phyloP scores from a whole-genome alignment of 2,113 vertebrate species.

The Seriola aureovittata region DNA sequence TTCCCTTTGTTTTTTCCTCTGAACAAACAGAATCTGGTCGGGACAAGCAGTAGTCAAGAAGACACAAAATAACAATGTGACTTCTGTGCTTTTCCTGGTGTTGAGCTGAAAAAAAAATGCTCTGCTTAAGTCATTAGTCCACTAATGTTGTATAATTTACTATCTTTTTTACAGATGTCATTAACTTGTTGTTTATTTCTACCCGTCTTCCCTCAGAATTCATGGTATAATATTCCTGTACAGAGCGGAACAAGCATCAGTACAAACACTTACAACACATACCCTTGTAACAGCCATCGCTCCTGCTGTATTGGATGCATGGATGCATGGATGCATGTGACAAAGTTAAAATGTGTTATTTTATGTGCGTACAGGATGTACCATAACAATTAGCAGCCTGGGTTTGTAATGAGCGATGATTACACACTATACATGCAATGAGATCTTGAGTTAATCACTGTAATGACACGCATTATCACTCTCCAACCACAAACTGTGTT shows the following conservation, averaged over 20 bases:
- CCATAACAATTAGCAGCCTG: constrained; percentile 52
- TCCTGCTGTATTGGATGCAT: background rate
- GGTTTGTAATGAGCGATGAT: constrained; percentile 49
- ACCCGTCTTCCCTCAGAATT: background rate
- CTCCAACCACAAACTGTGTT: constrained; percentile 27
- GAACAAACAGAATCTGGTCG: background rate
- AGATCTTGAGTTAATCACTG: constrained; percentile 35
- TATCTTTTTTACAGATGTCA: background rate
- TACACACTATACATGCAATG: constrained; percentile 9
- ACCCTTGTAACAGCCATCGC: background rate
- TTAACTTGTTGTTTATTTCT: background rate
- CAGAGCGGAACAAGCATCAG: background rate
- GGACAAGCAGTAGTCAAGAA: background rate
- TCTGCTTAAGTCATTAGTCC: too few species aligned
- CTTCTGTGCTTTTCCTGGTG: background rate
- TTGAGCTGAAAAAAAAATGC: too few species aligned
- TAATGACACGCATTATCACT: constrained; percentile 50
- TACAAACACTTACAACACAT: background rate
- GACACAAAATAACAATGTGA: background rate
- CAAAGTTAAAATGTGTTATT: constrained; percentile 8
- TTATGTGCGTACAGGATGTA: constrained; percentile 57
- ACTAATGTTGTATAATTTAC: background rate
- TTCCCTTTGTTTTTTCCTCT: background rate
- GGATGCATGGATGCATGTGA: background rate
- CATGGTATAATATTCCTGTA: background rate